Evolutionary conservation across 1,140 invertebrate genomes (phyloP).

Genomic region (Meloidogyne floridensis): DNA sequence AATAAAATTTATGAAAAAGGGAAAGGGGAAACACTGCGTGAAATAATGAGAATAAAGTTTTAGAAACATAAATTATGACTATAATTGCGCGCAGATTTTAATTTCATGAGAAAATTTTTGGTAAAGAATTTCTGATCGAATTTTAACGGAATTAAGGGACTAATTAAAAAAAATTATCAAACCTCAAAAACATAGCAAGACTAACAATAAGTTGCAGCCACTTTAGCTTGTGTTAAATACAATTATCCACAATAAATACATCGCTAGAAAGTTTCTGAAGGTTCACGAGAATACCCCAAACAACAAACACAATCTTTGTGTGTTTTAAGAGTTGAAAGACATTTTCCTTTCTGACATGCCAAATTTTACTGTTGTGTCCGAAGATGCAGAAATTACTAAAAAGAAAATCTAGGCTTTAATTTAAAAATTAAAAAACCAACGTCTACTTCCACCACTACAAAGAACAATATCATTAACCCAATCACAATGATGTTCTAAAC

Average conservation of each 20-base stretch:
- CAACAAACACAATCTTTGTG: conserved; percentile 99
- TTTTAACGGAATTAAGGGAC: background rate
- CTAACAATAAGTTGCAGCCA: conserved; percentile 78
- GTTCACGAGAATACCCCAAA: conserved; percentile 93
- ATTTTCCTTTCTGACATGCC: conserved; percentile 79
- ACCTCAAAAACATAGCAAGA: conserved; percentile 39
- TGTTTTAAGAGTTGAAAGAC: conserved; percentile 92
- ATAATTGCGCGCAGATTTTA: background rate
- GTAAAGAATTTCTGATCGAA: background rate
- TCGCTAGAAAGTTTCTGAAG: conserved; percentile 90
- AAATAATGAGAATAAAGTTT: background rate
- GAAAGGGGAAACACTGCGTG: background rate
- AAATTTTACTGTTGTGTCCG: conserved; percentile 98
- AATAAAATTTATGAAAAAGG: background rate
- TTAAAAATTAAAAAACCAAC: conserved; percentile 68
- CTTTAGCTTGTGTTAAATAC: conserved; percentile 95
- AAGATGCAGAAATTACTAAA: conserved; percentile 94
- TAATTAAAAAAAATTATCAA: too few relatives aligned
- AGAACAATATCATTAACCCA: conserved; percentile 99
- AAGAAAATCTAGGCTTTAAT: conserved; percentile 14
- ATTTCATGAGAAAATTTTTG: background rate
- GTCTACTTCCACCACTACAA: conserved; percentile 90
- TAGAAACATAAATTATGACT: background rate
- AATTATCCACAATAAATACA: conserved; percentile 80
- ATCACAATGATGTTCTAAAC: conserved; percentile 88